phyloP scores from a whole-genome alignment of 2,797 vertebrate genomes.

The Molossus molossus region DNA sequence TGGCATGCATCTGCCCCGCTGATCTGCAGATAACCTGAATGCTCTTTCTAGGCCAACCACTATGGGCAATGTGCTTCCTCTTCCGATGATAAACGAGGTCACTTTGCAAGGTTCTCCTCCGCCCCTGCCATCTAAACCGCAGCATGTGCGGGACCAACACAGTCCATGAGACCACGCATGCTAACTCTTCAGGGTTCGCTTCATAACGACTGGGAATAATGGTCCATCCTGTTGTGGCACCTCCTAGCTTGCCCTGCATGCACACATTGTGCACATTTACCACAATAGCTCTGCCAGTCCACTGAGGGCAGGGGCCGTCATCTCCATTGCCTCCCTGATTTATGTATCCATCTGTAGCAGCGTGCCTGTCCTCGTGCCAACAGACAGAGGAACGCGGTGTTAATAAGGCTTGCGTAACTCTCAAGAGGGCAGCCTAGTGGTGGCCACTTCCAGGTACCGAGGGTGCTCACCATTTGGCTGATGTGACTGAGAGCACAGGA shows the following conservation, averaged over 20 bases:
- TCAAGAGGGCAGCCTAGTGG: not conserved
- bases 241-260: not conserved
- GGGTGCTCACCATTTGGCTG: not conserved
- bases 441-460: not conserved
- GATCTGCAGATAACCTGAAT: not conserved
- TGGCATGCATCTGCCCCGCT: not conserved
- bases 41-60: not conserved
- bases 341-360: not conserved
- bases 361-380: not conserved
- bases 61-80: not conserved
- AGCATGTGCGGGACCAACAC: not conserved
- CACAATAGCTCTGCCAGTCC: not conserved
- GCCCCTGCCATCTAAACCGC: not conserved
- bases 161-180: rapidly evolving
- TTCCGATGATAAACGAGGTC: not conserved
- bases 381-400: not conserved
- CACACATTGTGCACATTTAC: not conserved
- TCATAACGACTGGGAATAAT: not conserved
- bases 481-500: not conserved
- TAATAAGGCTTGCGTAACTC: not conserved
- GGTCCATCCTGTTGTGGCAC: not conserved
- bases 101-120: not conserved
- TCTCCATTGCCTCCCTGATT: not conserved
- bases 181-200: not conserved
- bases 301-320: not conserved